Evolutionary conservation across 2,888 invertebrate genomes (phyloP), one percentile per base, ranked within the genome.

Genomic region (Scaptomyza polygonia): DNA sequence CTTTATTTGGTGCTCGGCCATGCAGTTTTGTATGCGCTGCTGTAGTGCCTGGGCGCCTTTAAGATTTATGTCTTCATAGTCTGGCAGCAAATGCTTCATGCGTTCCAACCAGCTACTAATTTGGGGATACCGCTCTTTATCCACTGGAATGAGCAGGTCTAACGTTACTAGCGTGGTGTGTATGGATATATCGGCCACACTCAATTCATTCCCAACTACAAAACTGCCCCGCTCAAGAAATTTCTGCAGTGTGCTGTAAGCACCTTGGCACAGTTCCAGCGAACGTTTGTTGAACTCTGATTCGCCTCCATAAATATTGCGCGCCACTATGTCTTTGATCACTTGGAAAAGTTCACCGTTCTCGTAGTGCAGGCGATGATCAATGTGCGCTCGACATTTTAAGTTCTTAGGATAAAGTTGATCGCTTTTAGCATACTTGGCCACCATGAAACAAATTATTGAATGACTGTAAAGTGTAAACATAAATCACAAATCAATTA

Each of bases 361-460:
- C 64, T 94, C 93, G 75, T 93, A 94, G 85, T 93, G 92, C 54
- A 94, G 78, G 49, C 92, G 90, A 74, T 93, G 93, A 82, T 94
- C 92, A 29, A 94, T 89, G n/a, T 91, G 80, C 0, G 93, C 93
- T 39, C 94, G 90, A 54, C 88, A 90, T 54, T 92, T 87, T 1
- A 92, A 80, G 74, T 94, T 93, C 74, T 92, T 93, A 0, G 94
- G 93, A 83, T 94, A 94, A 3, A 94, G 89, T 6, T 90, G 76
- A 77, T 93, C 93, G 72, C 92, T 89, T 61, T 92, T 91, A 0
- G 91, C 93, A 79, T 94, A 94, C 82, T 93, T 93, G 12, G 91
- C 90, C 0, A 92, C 92, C 68, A 94, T 89, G 77, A 93, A 93
- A 27, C 91, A 86, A 18, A 91, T 87, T 40, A 93, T 93, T 1